Conservation (phyloP, 2,888 invertebrate species). For the Drosophila anomelani region DNA sequence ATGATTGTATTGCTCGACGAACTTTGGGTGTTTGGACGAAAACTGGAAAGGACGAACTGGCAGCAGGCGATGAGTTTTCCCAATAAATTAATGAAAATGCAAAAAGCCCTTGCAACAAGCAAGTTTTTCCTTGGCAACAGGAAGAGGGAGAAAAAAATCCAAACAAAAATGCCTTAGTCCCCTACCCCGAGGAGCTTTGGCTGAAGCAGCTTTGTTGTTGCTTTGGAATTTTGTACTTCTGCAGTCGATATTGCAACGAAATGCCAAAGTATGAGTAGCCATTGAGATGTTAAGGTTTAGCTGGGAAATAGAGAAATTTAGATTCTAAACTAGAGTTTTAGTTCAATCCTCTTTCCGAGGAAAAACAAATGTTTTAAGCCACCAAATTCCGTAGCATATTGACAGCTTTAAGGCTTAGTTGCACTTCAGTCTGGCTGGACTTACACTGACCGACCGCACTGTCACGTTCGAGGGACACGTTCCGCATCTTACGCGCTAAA, state of each 20-base stretch:
- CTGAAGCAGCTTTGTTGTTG: slow-evolving; percentile 4
- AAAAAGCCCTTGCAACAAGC: slow-evolving; percentile 53
- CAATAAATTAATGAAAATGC: slow-evolving; percentile 69
- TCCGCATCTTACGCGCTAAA: slow-evolving; percentile 42
- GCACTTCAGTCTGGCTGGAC: slow-evolving; percentile 40
- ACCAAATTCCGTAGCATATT: slow-evolving; percentile 9
- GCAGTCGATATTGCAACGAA: slow-evolving; percentile 26
- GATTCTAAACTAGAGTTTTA: not conserved
- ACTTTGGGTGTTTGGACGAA: slow-evolving; percentile 26
- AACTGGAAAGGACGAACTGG: slow-evolving; percentile 35
- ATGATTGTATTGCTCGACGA: slow-evolving; percentile 61
- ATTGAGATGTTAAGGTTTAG: slow-evolving; percentile 12
- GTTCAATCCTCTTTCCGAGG: not conserved
- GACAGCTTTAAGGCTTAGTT: slow-evolving; percentile 34
- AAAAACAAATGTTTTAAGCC: slow-evolving; percentile 28
- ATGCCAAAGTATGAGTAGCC: slow-evolving; percentile 11
- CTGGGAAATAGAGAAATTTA: not conserved
- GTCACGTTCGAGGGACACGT: slow-evolving; percentile 57
- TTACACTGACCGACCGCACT: slow-evolving; percentile 44
- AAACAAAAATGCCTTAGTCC: not conserved
- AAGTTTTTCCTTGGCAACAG: slow-evolving; percentile 32
- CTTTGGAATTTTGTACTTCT: slow-evolving; percentile 20
- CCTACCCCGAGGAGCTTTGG: not conserved
- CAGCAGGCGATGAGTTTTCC: slow-evolving; percentile 48
- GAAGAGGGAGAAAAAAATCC: slow-evolving; percentile 7